Evolutionary conservation across 53 echinoderm and acorn worm species (phyloP), one percentile per base, ranked within the genome.

Genomic region (Astropecten irregularis): DNA sequence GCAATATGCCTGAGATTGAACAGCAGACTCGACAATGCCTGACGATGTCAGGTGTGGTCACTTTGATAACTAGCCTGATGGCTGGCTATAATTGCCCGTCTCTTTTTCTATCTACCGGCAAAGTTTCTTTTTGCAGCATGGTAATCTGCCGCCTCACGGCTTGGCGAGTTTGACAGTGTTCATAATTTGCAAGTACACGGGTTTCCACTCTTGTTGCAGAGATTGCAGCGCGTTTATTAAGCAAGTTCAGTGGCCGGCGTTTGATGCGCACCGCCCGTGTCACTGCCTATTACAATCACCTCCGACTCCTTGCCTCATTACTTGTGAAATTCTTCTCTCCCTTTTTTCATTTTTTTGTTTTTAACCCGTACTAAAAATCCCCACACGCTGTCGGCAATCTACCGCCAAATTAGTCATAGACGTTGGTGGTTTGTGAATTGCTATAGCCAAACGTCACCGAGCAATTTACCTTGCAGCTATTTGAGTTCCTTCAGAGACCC

Each of bases 141-240:
- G n/a, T n/a, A n/a, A n/a, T n/a, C n/a, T n/a, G n/a, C n/a, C n/a
- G n/a, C n/a, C n/a, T n/a, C n/a, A n/a, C n/a, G 30, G 47, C 47
- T 62, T 18, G 79, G 23, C 16, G 44, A 31, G 36, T 26, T 44
- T 79, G 79, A 79, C 62, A 62, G 61, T 79, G 79, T 61, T 79
- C 61, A 61, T 79, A 79, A 79, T 79, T 79, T 79, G 79, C 79
- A 62, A 39, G 79, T 79, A 79, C 79, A 79, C 47, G 62, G 29
- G 37, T 79, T 79, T 79, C 79, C 61, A 79, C 79, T 79, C 79
- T 76, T 42, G 40, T 39, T 15, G 5, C 57, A 32, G 55, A 28
- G 4, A 56, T 39, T 14, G 79, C 34, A 1, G 18, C 60, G 79
- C 29, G 40, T 60, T 61, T 40, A 79, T 79, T 79, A 61, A 46